phyloP scores from a whole-genome alignment of 2,888 invertebrate species.

The Oxyteleia sp. region DNA sequence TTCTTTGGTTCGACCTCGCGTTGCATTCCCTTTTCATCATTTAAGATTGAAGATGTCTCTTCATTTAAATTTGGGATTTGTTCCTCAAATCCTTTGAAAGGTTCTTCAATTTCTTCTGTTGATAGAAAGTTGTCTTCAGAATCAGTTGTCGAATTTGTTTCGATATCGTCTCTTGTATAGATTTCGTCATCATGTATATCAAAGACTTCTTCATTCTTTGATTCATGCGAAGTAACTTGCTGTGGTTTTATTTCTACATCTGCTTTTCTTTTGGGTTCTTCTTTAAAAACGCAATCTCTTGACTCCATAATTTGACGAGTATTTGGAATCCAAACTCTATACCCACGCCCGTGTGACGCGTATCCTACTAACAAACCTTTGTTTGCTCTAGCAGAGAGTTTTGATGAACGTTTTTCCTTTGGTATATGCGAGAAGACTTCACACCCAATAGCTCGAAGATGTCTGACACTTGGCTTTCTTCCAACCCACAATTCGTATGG shows the following conservation, averaged over 20 bases:
- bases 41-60: too few relatives aligned
- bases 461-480: constrained; percentile 44
- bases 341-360: constrained; percentile 49
- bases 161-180: neutral
- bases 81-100: neutral
- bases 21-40: neutral
- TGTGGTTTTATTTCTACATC: neutral
- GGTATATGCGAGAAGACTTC: constrained; percentile 45
- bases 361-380: constrained; percentile 60
- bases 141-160: neutral
- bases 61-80: neutral
- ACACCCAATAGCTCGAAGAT: constrained; percentile 46
- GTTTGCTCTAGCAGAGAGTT: constrained; percentile 53
- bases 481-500: constrained; percentile 47
- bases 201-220: neutral
- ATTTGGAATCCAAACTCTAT: constrained; percentile 55
- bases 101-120: neutral
- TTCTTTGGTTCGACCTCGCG: neutral
- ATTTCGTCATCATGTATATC: neutral
- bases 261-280: too few relatives aligned
- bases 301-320: constrained; percentile 34
- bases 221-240: neutral
- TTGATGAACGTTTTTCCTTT: constrained; percentile 37
- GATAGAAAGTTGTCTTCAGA: neutral
- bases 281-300: neutral